Base-by-base conservation (phyloP, 2,888 invertebrate genomes). In the Pinctada fucata region DNA sequence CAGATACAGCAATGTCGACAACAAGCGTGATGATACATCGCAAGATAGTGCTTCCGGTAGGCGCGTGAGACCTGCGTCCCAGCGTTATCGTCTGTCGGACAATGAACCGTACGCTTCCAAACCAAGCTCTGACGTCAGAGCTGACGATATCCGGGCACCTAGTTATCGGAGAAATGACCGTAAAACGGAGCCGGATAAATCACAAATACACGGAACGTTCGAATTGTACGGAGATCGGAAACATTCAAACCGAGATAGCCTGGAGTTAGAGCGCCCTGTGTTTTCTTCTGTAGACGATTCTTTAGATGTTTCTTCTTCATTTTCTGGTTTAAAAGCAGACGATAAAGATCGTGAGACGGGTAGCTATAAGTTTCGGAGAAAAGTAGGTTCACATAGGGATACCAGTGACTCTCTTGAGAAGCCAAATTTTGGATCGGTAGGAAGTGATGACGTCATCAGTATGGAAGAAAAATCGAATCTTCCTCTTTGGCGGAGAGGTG, bases 231-330 rank as follows among this genome's bases (percentile, higher is more conserved):
- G 66, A 50, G 4, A 65, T 2, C 47, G 74, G 8, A 74, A 74
- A 74, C 48, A 48, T 51, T 50, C 65, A 16, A 74, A 49, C 45
- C 50, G 49, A 10, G 74, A 66, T 31, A 74, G 74, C 66, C 66
- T 66, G 6, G 74, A 74, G 49, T 63, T 74, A 10, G 74, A 74
- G 31, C 58, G 45, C 65, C 74, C 74, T 65, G 74, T 74, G 50
- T 74, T 74, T 51, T 74, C 74, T 16, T 74, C 74, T 65, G 50
- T 74, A 3, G 74, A 74, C 5, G 74, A 66, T 48, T 74, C 74
- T 16, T 47, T 66, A 10, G 74, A 74, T 50, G 68, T 10, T 68
- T 10, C 31, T 5, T 5, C 16, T 45, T 68, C 68, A 31, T n/a
- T 45, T 68, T 47, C 68, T 3, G 10, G 45, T 5, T n/a, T 65